Conservation (phyloP, 2,113 vertebrate genomes). For the Hippocampus barbouri region DNA sequence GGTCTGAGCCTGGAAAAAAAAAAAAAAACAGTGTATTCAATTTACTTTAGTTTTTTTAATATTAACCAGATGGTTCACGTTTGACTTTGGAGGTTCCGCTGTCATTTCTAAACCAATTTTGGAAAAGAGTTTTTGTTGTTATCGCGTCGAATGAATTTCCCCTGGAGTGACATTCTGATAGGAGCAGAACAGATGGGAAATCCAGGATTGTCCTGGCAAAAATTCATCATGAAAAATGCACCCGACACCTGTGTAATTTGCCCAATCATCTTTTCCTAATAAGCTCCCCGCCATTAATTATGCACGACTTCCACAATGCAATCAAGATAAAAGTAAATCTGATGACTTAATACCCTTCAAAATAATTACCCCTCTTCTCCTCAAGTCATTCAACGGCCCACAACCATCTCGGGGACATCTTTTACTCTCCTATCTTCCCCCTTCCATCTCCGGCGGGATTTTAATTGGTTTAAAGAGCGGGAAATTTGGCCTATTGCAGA, state of each 20-base stretch:
- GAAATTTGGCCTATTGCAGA: conserved; percentile 54
- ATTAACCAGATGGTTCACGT: not conserved
- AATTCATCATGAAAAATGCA: conserved; percentile 99
- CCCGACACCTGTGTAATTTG: conserved; percentile 99
- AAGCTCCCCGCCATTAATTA: conserved; percentile 98
- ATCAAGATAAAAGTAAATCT: conserved; percentile 99
- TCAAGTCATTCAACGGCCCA: conserved; percentile 11
- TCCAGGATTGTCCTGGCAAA: conserved; percentile 94
- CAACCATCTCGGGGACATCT: conserved; percentile 83
- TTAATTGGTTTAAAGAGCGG: conserved; percentile 61
- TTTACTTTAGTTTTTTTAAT: not conserved
- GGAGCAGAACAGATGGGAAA: conserved; percentile 97
- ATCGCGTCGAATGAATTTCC: conserved; percentile 84
- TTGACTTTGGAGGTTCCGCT: not conserved
- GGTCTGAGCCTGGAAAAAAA: not conserved
- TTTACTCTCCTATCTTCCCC: conserved; percentile 71
- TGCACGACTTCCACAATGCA: conserved; percentile 99
- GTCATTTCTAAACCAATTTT: not conserved
- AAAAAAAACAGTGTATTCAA: not conserved
- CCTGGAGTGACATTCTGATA: conserved; percentile 90
- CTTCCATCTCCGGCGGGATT: conserved; percentile 54
- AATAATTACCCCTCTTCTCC: conserved; percentile 81
- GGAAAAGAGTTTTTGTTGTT: conserved; percentile 62
- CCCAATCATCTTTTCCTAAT: conserved; percentile 99
- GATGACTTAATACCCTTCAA: conserved; percentile 99